Conservation (phyloP, 2,113 vertebrate genomes). For the Ceyx melanurus region DNA sequence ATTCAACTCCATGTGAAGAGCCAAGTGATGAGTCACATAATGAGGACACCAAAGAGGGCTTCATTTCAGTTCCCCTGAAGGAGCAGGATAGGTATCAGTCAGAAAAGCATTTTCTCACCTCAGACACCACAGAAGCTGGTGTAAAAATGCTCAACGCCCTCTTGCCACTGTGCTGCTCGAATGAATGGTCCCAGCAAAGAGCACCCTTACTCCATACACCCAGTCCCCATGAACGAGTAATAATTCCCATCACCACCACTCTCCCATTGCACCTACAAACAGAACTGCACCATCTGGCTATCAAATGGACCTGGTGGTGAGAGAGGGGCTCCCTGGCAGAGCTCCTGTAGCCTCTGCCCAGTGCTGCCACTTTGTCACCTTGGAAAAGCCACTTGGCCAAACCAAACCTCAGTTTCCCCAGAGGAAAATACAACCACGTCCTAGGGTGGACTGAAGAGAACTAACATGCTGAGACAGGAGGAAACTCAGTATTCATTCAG, state of each 20-base stretch:
- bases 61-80: neutral
- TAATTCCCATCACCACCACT: neutral
- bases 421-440: neutral
- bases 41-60: neutral
- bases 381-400: neutral
- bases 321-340: neutral
- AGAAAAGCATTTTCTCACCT: neutral
- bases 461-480: neutral
- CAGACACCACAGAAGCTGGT: neutral
- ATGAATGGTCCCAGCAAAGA: neutral
- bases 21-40: neutral
- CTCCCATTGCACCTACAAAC: neutral
- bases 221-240: neutral
- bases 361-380: fast-evolving
- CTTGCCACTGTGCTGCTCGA: neutral
- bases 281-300: neutral
- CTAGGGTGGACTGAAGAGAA: neutral
- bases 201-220: neutral
- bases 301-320: neutral
- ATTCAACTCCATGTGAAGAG: neutral
- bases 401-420: neutral
- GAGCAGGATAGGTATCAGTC: neutral
- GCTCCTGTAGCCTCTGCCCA: neutral
- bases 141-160: neutral
- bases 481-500: neutral